Evolutionary conservation across 2,113 vertebrate genomes (phyloP).

Genomic region (Struthio camelus): DNA sequence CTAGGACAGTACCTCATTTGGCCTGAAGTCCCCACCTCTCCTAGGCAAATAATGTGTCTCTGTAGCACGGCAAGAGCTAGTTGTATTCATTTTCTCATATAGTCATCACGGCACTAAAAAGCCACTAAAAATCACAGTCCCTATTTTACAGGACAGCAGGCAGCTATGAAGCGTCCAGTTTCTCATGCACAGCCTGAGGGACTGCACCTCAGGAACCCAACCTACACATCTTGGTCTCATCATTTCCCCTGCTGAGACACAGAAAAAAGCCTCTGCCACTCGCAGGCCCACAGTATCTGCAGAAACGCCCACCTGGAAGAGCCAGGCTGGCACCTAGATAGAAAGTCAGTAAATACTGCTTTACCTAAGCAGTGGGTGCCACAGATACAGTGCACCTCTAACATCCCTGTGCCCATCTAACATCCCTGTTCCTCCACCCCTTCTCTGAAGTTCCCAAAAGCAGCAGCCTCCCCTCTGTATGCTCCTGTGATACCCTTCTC

Average conservation of each 20-base stretch:
- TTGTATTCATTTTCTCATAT: background rate
- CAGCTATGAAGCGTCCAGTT: background rate
- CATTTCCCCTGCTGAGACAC: background rate
- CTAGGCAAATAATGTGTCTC: background rate
- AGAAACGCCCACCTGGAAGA: background rate
- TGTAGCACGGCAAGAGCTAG: background rate
- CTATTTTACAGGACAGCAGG: background rate
- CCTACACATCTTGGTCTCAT: background rate
- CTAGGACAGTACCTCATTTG: background rate
- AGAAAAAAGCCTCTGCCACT: background rate
- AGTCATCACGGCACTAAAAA: background rate
- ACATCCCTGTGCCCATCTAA: background rate
- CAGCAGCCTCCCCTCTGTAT: accelerated
- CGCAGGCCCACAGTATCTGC: background rate
- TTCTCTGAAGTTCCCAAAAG: background rate
- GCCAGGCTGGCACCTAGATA: background rate
- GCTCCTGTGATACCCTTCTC: background rate
- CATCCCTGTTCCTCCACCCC: background rate
- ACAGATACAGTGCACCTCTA: background rate
- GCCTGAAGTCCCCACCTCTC: background rate
- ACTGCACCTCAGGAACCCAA: background rate
- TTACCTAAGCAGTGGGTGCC: background rate
- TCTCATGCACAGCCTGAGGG: accelerated
- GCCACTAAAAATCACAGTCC: background rate
- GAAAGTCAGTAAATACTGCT: background rate